phyloP scores from a whole-genome alignment of 1,140 invertebrate genomes.

The Lepidurus couesii region DNA sequence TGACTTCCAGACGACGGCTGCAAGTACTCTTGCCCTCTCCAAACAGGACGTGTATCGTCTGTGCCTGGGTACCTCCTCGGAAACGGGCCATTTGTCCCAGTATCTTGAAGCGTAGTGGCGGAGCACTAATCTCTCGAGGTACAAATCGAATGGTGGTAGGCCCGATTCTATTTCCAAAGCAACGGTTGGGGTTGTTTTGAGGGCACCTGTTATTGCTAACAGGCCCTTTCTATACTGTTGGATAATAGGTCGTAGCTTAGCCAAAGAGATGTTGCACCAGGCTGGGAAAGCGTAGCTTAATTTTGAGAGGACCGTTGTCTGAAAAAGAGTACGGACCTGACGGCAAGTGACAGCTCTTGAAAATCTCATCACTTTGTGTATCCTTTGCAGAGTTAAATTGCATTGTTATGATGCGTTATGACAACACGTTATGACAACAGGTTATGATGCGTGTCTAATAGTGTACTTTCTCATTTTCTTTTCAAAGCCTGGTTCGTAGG shows the following conservation, averaged over 20 bases:
- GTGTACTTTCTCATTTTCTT: too few relatives aligned
- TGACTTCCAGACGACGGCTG: not conserved
- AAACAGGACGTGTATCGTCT: not conserved
- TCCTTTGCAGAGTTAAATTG: not conserved
- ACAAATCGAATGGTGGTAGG: not conserved
- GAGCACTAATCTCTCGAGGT: not conserved
- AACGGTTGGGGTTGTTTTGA: not conserved
- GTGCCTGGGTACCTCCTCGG: not conserved
- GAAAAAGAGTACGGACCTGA: not conserved
- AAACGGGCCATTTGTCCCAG: not conserved
- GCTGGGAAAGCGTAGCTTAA: not conserved
- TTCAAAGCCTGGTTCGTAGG: too few relatives aligned
- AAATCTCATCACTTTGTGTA: not conserved
- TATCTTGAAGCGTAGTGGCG: not conserved
- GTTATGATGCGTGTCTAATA: too few relatives aligned
- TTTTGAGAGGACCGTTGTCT: slow-evolving; percentile 13
- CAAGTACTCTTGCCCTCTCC: not conserved
- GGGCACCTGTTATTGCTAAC: slow-evolving; percentile 1
- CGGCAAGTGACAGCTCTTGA: not conserved
- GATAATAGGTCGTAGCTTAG: not conserved
- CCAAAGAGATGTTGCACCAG: slow-evolving; percentile 11
- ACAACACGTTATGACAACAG: too few relatives aligned
- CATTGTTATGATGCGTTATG: too few relatives aligned
- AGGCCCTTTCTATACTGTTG: slow-evolving; percentile 4
- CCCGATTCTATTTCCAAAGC: slow-evolving; percentile 19